Conservation (phyloP, 2,888 invertebrate species). For the Onthophagus sagittarius region DNA sequence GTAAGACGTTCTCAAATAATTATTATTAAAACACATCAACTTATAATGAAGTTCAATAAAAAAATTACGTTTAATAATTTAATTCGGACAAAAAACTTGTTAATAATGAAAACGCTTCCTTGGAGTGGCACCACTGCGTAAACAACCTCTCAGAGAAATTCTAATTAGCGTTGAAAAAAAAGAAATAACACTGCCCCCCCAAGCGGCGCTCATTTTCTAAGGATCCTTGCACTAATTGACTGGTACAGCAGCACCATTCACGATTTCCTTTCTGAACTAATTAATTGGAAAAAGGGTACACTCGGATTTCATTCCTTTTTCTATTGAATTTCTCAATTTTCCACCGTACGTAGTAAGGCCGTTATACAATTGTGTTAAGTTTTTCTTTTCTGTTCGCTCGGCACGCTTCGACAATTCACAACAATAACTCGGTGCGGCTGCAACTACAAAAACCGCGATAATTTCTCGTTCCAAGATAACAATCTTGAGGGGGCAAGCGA, state of each 20-base stretch:
- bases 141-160: neutral
- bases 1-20: neutral
- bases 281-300: neutral
- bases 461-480: neutral
- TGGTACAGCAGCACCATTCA: neutral
- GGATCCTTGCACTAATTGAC: neutral
- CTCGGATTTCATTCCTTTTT: neutral
- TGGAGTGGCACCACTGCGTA: neutral
- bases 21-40: neutral
- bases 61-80: too few species aligned
- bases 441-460: neutral
- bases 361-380: neutral
- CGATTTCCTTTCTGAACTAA: neutral
- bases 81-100: neutral
- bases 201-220: neutral
- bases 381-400: neutral
- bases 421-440: neutral
- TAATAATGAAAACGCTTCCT: neutral
- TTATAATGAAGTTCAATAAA: too few species aligned
- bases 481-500: neutral
- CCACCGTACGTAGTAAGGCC: neutral
- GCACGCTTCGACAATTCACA: neutral
- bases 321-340: neutral
- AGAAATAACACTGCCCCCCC: neutral
- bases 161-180: neutral